Conservation (phyloP, 2,113 vertebrate genomes). For the Anoplopoma fimbria region DNA sequence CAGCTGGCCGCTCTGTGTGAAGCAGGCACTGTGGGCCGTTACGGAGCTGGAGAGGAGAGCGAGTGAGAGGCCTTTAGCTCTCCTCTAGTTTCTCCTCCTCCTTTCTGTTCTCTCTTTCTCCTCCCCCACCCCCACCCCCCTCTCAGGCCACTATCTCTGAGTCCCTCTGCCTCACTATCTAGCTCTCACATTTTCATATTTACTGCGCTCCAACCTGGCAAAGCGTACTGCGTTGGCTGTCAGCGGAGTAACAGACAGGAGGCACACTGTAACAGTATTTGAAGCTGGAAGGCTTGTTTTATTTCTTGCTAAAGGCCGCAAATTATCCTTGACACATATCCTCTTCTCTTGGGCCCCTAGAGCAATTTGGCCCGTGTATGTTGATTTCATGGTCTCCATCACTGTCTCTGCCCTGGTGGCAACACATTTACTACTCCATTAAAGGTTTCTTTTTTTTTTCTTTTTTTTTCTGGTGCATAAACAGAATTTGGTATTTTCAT, state of each 20-base stretch:
- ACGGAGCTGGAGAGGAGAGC: constrained; percentile 94
- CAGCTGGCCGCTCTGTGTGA: constrained; percentile 99
- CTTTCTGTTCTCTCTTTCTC: constrained; percentile 56
- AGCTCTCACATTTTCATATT: constrained; percentile 54
- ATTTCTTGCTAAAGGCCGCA: constrained; percentile 94
- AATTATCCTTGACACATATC: constrained; percentile 97
- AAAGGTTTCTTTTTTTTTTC: constrained; percentile 42
- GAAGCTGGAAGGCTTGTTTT: constrained; percentile 95
- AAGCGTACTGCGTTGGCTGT: constrained; percentile 57
- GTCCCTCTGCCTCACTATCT: constrained; percentile 53
- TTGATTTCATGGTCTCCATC: constrained; percentile 76
- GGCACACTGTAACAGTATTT: constrained; percentile 85
- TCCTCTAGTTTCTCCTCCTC: constrained; percentile 71
- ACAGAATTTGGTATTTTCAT: constrained; percentile 53
- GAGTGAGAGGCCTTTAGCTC: constrained; percentile 91
- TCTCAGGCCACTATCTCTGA: constrained; percentile 61
- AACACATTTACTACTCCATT: constrained; percentile 63
- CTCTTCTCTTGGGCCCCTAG: constrained; percentile 85
- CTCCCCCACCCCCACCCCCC: constrained; percentile 63
- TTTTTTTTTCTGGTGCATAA: constrained; percentile 40
- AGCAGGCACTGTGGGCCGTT: constrained; percentile 95
- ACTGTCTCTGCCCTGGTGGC: constrained; percentile 82
- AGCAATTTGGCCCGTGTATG: constrained; percentile 73
- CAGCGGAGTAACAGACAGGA: constrained; percentile 87
- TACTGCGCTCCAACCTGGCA: constrained; percentile 65